Evolutionary conservation across 2,797 vertebrate species (phyloP).

Genomic region (Notoglanidium macrostoma): DNA sequence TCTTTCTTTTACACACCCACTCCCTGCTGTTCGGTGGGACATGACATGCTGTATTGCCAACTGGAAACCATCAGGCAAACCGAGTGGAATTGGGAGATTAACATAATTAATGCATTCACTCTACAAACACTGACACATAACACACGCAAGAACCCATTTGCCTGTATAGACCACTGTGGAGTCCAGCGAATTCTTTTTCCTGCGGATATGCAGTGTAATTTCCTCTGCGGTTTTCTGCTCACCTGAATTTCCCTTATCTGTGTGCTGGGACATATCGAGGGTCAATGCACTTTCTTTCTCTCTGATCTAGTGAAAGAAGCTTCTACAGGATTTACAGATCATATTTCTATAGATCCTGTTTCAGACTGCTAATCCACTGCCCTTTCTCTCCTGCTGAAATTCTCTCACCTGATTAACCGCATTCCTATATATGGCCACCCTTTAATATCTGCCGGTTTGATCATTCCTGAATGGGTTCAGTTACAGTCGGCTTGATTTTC

Average conservation of each 20-base stretch:
- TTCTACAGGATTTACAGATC: constrained; percentile 75
- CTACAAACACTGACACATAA: constrained; percentile 44
- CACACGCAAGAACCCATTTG: constrained; percentile 60
- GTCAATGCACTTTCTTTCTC: constrained; percentile 34
- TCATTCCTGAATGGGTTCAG: constrained; percentile 65
- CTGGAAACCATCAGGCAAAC: constrained; percentile 62
- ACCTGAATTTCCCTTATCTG: constrained; percentile 59
- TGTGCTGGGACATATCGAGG: constrained; percentile 37
- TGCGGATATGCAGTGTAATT: constrained; percentile 59
- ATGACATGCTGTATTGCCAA: constrained; percentile 53
- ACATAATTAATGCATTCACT: constrained; percentile 62
- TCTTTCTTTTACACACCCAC: constrained; percentile 42
- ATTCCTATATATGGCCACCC: constrained; percentile 62
- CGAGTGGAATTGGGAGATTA: constrained; percentile 62
- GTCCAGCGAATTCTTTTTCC: constrained; percentile 66
- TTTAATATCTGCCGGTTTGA: constrained; percentile 59
- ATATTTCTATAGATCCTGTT: constrained; percentile 70
- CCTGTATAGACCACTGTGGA: constrained; percentile 67
- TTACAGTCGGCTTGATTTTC: constrained; percentile 68
- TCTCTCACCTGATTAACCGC: constrained; percentile 67
- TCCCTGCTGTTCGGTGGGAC: constrained; percentile 49
- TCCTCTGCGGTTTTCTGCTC: constrained; percentile 73
- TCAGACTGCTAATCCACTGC: constrained; percentile 57
- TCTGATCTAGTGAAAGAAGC: constrained; percentile 54
- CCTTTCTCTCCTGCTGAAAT: constrained; percentile 66